Conservation (phyloP, 2,113 vertebrate species). For the Coracopsis vasa region DNA sequence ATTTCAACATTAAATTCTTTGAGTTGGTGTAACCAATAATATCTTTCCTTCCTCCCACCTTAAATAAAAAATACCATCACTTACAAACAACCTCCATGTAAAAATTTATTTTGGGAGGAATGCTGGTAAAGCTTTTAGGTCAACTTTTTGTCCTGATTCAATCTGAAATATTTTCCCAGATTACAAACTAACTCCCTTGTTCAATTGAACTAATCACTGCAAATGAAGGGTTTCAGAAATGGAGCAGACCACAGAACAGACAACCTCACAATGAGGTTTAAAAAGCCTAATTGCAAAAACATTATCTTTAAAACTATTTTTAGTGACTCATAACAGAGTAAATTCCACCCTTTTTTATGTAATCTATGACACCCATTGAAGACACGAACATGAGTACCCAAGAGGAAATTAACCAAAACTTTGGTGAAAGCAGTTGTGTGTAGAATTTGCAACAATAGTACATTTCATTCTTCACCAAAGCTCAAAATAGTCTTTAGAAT, state of each 20-base stretch:
- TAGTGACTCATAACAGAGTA: neutral
- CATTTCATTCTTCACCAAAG: neutral
- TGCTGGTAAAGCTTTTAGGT: neutral
- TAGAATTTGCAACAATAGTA: neutral
- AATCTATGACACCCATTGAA: neutral
- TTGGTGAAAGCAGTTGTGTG: neutral
- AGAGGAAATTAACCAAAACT: neutral
- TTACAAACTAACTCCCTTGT: neutral
- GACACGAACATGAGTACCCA: neutral
- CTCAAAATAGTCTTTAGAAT: neutral
- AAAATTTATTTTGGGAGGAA: neutral
- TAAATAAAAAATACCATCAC: neutral
- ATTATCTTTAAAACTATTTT: neutral
- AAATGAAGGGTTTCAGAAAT: neutral
- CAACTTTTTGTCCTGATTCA: neutral
- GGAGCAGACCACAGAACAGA: neutral
- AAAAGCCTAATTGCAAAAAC: neutral
- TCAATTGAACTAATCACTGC: neutral
- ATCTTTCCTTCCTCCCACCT: neutral
- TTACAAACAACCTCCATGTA: neutral
- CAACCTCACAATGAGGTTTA: neutral
- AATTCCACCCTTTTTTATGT: constrained; percentile 7
- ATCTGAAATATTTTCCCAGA: neutral
- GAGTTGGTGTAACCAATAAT: neutral
- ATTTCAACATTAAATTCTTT: neutral